A percentile compares a stretch with the other conserved stretches of the same genome.
Conservation (phyloP, 2,797 vertebrate genomes). For the Limnodromus scolopaceus region DNA sequence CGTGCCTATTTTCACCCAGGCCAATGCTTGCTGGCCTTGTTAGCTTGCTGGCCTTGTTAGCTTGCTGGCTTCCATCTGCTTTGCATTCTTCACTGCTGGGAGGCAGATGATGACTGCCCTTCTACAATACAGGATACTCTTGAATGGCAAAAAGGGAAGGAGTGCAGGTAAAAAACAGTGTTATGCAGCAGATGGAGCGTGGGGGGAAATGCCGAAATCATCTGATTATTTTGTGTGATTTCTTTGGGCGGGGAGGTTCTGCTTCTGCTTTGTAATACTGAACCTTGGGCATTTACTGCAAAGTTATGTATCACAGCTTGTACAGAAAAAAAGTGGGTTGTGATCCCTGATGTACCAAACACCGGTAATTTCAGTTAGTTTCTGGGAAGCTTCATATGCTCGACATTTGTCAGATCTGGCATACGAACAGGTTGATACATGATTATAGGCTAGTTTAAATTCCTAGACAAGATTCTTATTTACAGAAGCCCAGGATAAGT, state of each 20-base stretch:
- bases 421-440: not conserved
- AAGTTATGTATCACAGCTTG: not conserved
- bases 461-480: not conserved
- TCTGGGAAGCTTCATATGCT: not conserved
- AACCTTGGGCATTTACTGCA: not conserved
- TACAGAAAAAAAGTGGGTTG: not conserved
- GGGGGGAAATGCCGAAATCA: not conserved
- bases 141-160: not conserved
- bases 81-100: not conserved
- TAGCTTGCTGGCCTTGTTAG: not conserved
- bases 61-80: not conserved
- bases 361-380: not conserved
- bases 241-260: not conserved
- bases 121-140: not conserved
- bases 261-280: not conserved
- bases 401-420: not conserved
- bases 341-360: not conserved
- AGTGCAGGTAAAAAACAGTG: not conserved
- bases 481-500: not conserved
- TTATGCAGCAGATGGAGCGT: not conserved
- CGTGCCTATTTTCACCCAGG: not conserved
- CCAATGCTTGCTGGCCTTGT: not conserved
- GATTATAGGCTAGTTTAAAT: not conserved
- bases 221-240: not conserved
- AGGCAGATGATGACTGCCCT: not conserved